Percentiles rank a stretch among this genome's conserved stretches.
Evolutionary conservation across 2,888 invertebrate species (phyloP).

Genomic region (Drosophila mercatorum): DNA sequence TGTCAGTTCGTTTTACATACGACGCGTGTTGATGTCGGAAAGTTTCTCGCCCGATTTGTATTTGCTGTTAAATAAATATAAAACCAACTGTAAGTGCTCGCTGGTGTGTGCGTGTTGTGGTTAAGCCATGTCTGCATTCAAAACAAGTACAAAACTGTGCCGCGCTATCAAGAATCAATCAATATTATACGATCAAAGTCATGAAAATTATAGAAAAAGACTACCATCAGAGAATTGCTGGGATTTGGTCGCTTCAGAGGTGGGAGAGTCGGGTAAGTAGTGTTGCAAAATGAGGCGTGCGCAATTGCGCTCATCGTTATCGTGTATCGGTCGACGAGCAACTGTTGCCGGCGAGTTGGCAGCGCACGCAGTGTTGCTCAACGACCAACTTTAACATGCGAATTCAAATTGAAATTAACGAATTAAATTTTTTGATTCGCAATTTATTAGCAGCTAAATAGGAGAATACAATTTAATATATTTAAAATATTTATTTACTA

Average conservation of each 20-base stretch:
- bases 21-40: constrained; percentile 54
- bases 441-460: accelerated
- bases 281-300: constrained; percentile 57
- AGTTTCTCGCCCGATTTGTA: constrained; percentile 52
- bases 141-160: constrained; percentile 59
- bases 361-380: constrained; percentile 17
- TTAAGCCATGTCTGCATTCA: constrained; percentile 33
- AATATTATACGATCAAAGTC: constrained; percentile 68
- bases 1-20: constrained; percentile 50
- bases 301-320: constrained; percentile 54
- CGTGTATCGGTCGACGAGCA: constrained; percentile 22
- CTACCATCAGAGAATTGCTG: constrained; percentile 63
- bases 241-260: constrained; percentile 58
- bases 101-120: constrained; percentile 16
- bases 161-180: constrained; percentile 62
- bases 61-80: constrained; percentile 37
- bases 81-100: constrained; percentile 26
- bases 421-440: neutral
- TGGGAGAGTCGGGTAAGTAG: constrained; percentile 69
- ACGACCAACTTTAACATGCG: constrained; percentile 2
- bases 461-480: neutral
- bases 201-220: constrained; percentile 59
- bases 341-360: constrained; percentile 34
- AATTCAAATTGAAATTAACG: constrained; percentile 6
- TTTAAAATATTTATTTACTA: too few relatives aligned